Percentiles rank a stretch among this genome's conserved stretches.
Conservation (phyloP, 2,797 vertebrate species). For the Mareca penelope region DNA sequence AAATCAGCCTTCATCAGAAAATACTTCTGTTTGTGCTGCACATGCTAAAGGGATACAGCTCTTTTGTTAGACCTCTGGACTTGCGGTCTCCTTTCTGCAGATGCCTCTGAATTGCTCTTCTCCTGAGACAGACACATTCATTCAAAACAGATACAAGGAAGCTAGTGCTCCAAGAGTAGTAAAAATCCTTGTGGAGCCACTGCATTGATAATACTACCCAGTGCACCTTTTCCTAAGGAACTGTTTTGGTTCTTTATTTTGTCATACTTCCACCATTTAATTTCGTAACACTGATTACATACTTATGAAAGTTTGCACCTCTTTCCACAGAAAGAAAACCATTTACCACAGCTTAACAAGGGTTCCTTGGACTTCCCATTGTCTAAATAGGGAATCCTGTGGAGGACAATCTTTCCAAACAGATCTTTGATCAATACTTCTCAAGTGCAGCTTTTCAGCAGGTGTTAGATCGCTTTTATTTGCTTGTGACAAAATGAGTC, state of each 20-base stretch:
- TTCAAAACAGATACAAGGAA: conserved; percentile 34
- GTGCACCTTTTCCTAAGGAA: background rate
- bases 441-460: background rate
- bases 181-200: background rate
- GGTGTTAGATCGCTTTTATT: conserved; percentile 5
- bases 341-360: background rate
- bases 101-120: conserved; percentile 68
- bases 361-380: background rate
- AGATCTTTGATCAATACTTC: conserved; percentile 1
- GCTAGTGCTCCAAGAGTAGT: background rate
- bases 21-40: conserved; percentile 37
- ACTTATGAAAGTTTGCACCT: background rate
- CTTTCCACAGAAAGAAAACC: background rate
- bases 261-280: background rate
- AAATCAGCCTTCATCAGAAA: background rate
- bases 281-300: background rate
- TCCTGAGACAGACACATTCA: conserved; percentile 66
- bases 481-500: background rate
- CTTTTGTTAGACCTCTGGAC: conserved; percentile 48
- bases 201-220: background rate
- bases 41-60: conserved; percentile 39
- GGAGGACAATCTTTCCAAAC: background rate
- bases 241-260: background rate
- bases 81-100: conserved; percentile 41
- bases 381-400: background rate